Evolutionary conservation across 2,113 vertebrate species (phyloP), one percentile per base, ranked within the genome.

Genomic region (Corvus hawaiiensis): DNA sequence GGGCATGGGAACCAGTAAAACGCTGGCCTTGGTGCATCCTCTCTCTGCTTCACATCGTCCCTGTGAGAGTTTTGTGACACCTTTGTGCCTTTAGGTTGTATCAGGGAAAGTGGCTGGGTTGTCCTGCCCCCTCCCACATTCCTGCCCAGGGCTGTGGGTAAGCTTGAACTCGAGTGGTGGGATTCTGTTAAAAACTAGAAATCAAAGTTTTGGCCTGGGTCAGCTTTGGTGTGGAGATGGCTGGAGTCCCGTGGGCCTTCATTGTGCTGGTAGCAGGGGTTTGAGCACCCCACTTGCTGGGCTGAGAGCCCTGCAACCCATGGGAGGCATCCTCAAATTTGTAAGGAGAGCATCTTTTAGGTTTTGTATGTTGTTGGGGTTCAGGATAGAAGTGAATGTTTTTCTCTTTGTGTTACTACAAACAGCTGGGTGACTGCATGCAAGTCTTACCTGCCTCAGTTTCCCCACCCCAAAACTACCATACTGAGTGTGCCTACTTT

Each of bases 191-290:
- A 69, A 94, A 69, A 71, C 1, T 33, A 41, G 46, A 56, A 84
- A 17, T 35, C 12, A 51, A 84, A 56, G 19, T 24, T 8, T 4
- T 7, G 4, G 11, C 33, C 30, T 77, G 51, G 59, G 39, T 72
- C 10, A 51, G 14, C 51, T 51, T 80, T 76, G 54, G 33, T 6
- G 1, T 59, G 39, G 71, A 44, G 51, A 16, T 66, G 18, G 11
- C 48, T 3, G 15, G 39, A 84, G 68, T 61, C 33, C 68, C 0
- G 0, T 68, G 49, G 39, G 22, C 49, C 1, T 1, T 76, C 33
- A 4, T 27, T 72, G 26, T 72, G 49, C 26, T 1, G 1, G 39
- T 49, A 59, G 43, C 37, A 83, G 52, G 68, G 26, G 54, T 71
- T 59, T 63, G 24, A 72, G n/a, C 63, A 49, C 1, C 7, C 19